Evolutionary conservation across 2,113 vertebrate genomes (phyloP).

Genomic region (Mystacornis crossleyi): DNA sequence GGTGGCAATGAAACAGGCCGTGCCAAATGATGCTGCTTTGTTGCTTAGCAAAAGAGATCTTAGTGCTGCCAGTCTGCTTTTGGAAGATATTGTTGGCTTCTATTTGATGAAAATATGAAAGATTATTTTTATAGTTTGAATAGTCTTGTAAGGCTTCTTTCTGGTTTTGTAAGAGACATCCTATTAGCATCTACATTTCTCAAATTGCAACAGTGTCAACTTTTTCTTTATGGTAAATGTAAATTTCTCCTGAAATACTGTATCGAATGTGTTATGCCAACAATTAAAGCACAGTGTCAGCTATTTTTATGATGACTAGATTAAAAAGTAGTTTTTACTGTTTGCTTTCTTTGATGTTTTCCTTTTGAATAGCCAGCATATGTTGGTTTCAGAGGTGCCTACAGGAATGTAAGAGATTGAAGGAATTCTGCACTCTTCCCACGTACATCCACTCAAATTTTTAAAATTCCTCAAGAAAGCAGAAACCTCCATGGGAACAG

Average conservation of each 20-base stretch:
- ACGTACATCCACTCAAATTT: constrained; percentile 36
- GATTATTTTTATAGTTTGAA: background rate
- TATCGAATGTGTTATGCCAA: background rate
- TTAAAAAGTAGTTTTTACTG: background rate
- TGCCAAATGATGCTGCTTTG: background rate
- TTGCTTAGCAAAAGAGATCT: background rate
- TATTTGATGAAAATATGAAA: background rate
- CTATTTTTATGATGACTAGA: constrained; percentile 3
- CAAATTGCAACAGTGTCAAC: background rate
- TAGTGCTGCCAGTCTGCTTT: background rate
- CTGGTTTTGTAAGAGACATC: background rate
- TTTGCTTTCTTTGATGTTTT: background rate
- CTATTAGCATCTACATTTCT: background rate
- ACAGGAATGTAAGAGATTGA: background rate
- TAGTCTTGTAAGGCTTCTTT: background rate
- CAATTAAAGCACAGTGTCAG: background rate
- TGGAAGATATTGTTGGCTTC: background rate
- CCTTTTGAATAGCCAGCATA: background rate
- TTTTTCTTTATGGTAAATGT: background rate
- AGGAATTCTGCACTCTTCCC: constrained; percentile 33
- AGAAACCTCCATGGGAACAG: background rate
- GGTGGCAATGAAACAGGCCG: background rate
- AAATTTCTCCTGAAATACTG: background rate
- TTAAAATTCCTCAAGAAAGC: constrained; percentile 24
- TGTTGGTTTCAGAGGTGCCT: background rate